A percentile compares a stretch with the other conserved stretches of the same genome.
Conservation (phyloP, 2,888 invertebrate species). For the Nycteola revayana region DNA sequence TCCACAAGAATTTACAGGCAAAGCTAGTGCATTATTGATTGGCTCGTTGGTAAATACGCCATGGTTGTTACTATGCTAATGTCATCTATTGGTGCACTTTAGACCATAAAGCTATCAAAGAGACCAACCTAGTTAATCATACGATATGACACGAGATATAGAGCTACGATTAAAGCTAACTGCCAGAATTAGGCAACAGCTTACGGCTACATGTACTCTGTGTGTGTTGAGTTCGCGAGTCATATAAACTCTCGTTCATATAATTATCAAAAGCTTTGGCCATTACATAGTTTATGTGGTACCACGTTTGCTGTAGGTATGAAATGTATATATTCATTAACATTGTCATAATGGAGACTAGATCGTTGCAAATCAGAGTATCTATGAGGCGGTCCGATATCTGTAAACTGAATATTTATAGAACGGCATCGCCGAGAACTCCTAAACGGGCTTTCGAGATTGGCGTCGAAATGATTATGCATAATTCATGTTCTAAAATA, state of each 20-base stretch:
- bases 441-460: constrained; percentile 50
- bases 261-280: constrained; percentile 23
- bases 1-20: constrained; percentile 7
- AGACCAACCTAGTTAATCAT: constrained; percentile 14
- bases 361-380: constrained; percentile 48
- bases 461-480: constrained; percentile 62
- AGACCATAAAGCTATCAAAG: constrained; percentile 14
- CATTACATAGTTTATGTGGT: constrained; percentile 23
- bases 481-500: constrained; percentile 61
- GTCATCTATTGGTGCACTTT: constrained; percentile 12
- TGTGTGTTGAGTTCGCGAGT: constrained; percentile 14
- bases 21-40: constrained; percentile 14
- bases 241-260: constrained; percentile 24
- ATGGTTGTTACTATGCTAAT: constrained; percentile 5
- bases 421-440: constrained; percentile 33
- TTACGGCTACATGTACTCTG: constrained; percentile 10
- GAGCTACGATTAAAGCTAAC: constrained; percentile 10
- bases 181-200: constrained; percentile 9
- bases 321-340: constrained; percentile 32
- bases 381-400: constrained; percentile 52
- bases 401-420: constrained; percentile 68
- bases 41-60: constrained; percentile 19
- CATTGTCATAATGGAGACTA: constrained; percentile 29
- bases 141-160: not conserved
- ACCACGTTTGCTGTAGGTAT: constrained; percentile 6